Evolutionary conservation across 2,888 invertebrate species (phyloP), one percentile per base, ranked within the genome.

Genomic region (Cheilosia scutellata): DNA sequence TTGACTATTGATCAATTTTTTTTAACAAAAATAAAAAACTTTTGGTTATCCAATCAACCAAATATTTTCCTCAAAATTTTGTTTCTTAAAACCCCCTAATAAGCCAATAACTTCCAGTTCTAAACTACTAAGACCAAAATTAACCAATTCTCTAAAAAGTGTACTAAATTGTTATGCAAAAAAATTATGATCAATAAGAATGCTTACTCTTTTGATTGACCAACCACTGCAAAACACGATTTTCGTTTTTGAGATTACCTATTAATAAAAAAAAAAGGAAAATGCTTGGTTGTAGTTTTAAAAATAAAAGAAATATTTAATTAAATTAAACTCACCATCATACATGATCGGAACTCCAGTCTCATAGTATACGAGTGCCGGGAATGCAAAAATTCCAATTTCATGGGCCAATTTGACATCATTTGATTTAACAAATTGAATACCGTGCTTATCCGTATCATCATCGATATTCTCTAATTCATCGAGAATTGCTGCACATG

Each of bases 131-230:
- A 31, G 5, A 20, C 4, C 29, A 5, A 16, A 29, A 55, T 58
- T 16, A n/a, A 33, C n/a, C n/a, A 70, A 27, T 27, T 62, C 65
- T 53, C 5, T 44, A 51, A 57, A 60, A 47, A 31, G 16, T 65
- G 13, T 33, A 25, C 58, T 60, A 20, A 25, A 29, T 44, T 65
- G 40, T 62, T 71, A 20, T 42, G 20, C 53, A 57, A 27, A 40
- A 40, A 31, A 42, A 11, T 9, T 27, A n/a, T 44, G 9, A 55
- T 60, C 33, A 16, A 55, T 57, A 71, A 29, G 94, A 94, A 93
- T 94, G 95, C 97, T 97, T 97, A 97, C 97, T 97, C 96, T 97
- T 97, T 95, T 97, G 97, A 94, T 96, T 96, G 94, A 97, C 95
- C 94, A 98, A 96, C 97, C 97, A 98, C 95, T 96, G 96, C 95